These are phyloP conservation scores for Nothoprocta pentlandii DNA, from an alignment of 2,113 vertebrate species.

Conservation along the genomic window DNA sequence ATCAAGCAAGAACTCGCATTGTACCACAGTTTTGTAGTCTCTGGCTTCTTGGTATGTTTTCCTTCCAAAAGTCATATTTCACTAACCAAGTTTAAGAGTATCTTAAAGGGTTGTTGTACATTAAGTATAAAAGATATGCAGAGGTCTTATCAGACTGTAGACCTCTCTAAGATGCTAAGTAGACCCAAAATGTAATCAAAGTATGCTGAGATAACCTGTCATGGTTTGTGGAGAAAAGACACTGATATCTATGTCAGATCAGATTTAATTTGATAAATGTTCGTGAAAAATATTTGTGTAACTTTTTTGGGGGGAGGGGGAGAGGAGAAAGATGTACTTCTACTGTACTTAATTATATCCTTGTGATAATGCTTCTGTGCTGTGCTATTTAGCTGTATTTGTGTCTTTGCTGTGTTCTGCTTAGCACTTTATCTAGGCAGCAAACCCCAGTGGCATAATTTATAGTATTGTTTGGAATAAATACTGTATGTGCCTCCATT, in stretches of 20 bases:
- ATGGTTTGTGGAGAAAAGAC: neutral
- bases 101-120: fast-evolving
- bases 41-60: neutral
- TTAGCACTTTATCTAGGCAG: neutral
- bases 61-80: neutral
- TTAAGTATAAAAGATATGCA: neutral
- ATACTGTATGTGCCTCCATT: neutral
- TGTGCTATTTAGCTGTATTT: neutral
- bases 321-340: neutral
- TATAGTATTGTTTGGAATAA: neutral
- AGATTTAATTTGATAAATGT: neutral
- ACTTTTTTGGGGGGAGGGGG: too few relatives aligned
- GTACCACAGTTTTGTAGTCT: too few relatives aligned
- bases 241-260: neutral
- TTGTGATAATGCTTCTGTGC: neutral
- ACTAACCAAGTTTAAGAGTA: neutral
- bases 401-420: neutral
- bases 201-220: neutral
- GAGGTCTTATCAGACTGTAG: neutral
- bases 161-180: neutral
- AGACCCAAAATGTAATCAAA: neutral
- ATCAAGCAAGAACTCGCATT: neutral
- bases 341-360: neutral
- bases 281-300: neutral
- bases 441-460: neutral